Evolutionary conservation across 2,888 invertebrate species (phyloP), one percentile per base, ranked within the genome.

Genomic region (Teleiodes luculella): DNA sequence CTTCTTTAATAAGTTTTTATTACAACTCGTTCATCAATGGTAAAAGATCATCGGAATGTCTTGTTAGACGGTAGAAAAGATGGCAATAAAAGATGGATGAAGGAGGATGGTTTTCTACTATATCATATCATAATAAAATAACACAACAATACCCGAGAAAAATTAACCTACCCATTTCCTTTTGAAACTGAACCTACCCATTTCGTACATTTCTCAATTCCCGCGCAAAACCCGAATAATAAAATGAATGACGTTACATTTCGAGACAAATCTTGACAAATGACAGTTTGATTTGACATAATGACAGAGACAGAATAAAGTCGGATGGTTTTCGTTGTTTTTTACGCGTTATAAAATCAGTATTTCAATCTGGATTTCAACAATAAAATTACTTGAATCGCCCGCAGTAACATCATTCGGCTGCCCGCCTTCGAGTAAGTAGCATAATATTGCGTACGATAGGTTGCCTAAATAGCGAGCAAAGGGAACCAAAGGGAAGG

Each of bases 361-460:
- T 33, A 33, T 20, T 47, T 47, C 47, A 48, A 48, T 20, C 48
- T 35, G 48, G 31, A 37, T 41, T 54, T 45, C 18, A 10, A 20
- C 45, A 41, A 56, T 30, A 53, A 47, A 53, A 56, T 37, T 50
- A 46, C 30, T 33, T 41, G 11, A 36, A 35, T 35, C 28, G 16
- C 51, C 37, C 11, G 10, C 37, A 36, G 16, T 28, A 43, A 56
- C 43, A 53, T 47, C 57, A 64, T 60, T 62, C 53, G 67, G 62
- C 64, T 57, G 46, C 33, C 47, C 55, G 66, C 67, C 66, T 63
- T 60, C 57, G 60, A 55, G 66, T 65, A 52, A 63, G 65, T 63
- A 49, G 46, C 54, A 52, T 43, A 28, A 4, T 6, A n/a, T n/a
- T n/a, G n/a, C n/a, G n/a, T n/a, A 5, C 7, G 1, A 24, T 11